Conservation (phyloP, 2,888 invertebrate species). For the Athalia cordata region DNA sequence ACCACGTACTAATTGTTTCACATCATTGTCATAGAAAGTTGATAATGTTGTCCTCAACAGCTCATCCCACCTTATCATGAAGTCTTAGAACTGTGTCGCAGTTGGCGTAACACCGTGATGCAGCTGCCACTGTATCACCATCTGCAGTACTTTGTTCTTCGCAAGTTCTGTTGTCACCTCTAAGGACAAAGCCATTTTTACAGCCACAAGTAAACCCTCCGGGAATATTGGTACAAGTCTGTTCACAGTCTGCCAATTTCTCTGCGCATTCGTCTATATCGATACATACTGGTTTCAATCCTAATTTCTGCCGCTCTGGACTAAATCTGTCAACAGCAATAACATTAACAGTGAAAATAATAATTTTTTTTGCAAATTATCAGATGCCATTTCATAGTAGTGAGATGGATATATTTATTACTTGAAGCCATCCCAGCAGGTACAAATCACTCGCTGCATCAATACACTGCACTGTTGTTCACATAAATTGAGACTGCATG, state of each 20-base stretch:
- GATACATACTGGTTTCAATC: constrained; percentile 79
- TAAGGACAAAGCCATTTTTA: constrained; percentile 75
- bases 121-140: constrained; percentile 70
- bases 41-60: background rate
- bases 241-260: constrained; percentile 80
- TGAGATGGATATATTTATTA: constrained; percentile 4
- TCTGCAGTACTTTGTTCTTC: constrained; percentile 52
- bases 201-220: constrained; percentile 80
- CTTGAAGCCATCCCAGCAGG: constrained; percentile 79
- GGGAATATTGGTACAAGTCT: constrained; percentile 79
- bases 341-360: background rate
- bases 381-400: background rate
- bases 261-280: constrained; percentile 78
- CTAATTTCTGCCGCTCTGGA: constrained; percentile 76
- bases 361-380: background rate
- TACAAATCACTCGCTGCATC: constrained; percentile 79
- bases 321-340: constrained; percentile 70
- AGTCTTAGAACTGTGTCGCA: constrained; percentile 79
- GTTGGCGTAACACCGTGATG: constrained; percentile 76
- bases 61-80: constrained; percentile 74
- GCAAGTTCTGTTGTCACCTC: constrained; percentile 78
- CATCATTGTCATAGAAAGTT: background rate
- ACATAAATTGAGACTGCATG: constrained; percentile 79
- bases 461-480: constrained; percentile 81
- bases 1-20: background rate